These are phyloP conservation scores for Ornithoptera alexandrae DNA, from an alignment of 2,888 invertebrate species.

Conservation along the genomic window DNA sequence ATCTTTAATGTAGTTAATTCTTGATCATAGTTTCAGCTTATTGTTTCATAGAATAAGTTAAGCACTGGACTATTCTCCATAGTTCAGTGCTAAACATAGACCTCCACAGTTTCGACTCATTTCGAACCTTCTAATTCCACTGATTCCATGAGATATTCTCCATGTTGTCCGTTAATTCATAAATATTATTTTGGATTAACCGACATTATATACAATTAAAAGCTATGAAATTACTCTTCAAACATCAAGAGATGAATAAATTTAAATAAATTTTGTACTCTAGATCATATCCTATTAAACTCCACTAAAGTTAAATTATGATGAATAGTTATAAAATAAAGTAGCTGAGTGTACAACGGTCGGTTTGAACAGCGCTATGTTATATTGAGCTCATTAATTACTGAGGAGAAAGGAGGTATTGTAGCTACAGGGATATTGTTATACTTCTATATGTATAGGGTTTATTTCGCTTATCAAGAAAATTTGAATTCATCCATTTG, in stretches of 20 bases:
- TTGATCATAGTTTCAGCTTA: no score
- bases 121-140: no score
- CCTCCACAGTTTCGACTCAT: no score
- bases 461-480: conserved; percentile 9
- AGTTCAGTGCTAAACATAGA: no score
- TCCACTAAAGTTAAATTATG: neutral
- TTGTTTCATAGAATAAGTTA: no score
- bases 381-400: conserved; percentile 32
- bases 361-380: conserved; percentile 27
- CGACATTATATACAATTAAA: neutral
- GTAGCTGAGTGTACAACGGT: conserved; percentile 26
- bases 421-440: conserved; percentile 15
- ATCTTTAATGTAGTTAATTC: no score
- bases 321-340: conserved; percentile 7
- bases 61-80: no score
- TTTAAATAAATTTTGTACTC: neutral
- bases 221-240: neutral
- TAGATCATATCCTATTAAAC: neutral
- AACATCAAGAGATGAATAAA: neutral
- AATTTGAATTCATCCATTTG: conserved; percentile 6
- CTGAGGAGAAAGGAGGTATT: conserved; percentile 26
- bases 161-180: neutral
- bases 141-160: neutral
- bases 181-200: neutral
- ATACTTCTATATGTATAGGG: conserved; percentile 7